A percentile compares a stretch with the other conserved stretches of the same genome.
These are phyloP conservation scores for Eufriesea mexicana DNA, from an alignment of 1,140 invertebrate species.

Conservation along the genomic window DNA sequence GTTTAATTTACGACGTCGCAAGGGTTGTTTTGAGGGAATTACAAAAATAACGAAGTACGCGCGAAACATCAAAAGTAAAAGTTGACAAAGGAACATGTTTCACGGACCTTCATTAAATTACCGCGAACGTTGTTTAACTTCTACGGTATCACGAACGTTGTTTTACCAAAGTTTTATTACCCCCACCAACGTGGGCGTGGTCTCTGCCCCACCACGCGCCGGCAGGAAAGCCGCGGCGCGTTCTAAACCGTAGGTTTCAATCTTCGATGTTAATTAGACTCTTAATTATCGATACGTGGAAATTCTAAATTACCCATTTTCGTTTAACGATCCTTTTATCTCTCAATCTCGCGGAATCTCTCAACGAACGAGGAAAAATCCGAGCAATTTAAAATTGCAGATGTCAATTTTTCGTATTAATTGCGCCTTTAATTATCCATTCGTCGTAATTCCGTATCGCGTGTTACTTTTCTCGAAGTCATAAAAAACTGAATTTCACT, in stretches of 20 bases:
- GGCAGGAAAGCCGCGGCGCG: background rate
- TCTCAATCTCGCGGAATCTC: too few relatives aligned
- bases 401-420: too few relatives aligned
- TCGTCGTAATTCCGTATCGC: too few relatives aligned
- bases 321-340: too few relatives aligned
- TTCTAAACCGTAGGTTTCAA: background rate
- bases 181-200: background rate
- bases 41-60: background rate
- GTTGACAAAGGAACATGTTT: background rate
- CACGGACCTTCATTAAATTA: background rate
- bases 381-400: too few relatives aligned
- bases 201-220: background rate
- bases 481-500: too few relatives aligned
- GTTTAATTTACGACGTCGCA: background rate
- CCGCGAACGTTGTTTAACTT: background rate
- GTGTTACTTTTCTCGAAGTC: too few relatives aligned
- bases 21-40: background rate
- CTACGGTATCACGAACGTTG: too few relatives aligned
- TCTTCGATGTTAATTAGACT: background rate
- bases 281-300: background rate
- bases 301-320: too few relatives aligned
- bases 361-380: too few relatives aligned
- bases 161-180: background rate
- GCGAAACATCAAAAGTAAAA: background rate
- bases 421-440: too few relatives aligned